Evolutionary conservation across 2,888 invertebrate genomes (phyloP).

Genomic region (Galerucella calmariensis): DNA sequence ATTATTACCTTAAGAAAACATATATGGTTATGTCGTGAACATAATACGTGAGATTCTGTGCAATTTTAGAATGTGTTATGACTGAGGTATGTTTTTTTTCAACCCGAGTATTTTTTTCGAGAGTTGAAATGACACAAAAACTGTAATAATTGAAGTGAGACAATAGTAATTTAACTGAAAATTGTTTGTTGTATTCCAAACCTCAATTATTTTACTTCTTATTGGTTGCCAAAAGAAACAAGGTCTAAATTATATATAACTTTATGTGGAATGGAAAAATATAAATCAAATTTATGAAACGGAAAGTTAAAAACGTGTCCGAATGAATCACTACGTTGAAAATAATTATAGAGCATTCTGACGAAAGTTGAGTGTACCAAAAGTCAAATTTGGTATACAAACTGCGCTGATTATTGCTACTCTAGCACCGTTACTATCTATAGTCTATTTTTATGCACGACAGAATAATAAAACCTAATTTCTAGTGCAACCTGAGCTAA

Average conservation of each 20-base stretch:
- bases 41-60: slow-evolving; percentile 6
- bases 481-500: too few species aligned
- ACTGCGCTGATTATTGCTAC: too few species aligned
- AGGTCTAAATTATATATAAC: background rate
- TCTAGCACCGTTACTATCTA: too few species aligned
- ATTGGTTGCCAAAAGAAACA: background rate
- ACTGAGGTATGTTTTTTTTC: background rate
- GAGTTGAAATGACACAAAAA: too few species aligned
- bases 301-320: background rate
- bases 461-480: too few species aligned
- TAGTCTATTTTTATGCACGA: too few species aligned
- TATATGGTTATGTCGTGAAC: slow-evolving; percentile 7
- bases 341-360: too few species aligned
- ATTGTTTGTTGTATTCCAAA: background rate
- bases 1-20: background rate
- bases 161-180: background rate
- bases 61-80: background rate
- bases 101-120: too few species aligned
- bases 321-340: background rate
- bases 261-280: background rate
- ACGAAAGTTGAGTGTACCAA: too few species aligned
- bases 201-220: background rate
- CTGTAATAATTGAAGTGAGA: too few species aligned
- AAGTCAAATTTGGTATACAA: too few species aligned
- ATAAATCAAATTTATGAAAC: slow-evolving; percentile 4